A percentile compares a stretch with the other conserved stretches of the same genome.
These are phyloP conservation scores for Dasypus novemcinctus DNA, from an alignment of 2,113 vertebrate species.

Conservation along the genomic window DNA sequence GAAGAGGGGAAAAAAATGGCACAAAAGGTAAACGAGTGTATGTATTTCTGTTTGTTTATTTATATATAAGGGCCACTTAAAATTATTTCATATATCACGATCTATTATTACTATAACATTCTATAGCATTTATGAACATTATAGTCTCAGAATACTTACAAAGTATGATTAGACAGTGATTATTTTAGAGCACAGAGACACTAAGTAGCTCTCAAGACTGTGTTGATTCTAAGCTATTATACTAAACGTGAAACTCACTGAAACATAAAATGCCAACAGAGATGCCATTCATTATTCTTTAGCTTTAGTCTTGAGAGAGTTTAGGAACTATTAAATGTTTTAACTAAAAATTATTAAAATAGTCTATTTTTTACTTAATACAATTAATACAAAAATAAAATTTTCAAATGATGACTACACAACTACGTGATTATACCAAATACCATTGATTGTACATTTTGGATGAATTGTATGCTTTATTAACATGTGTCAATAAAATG, in stretches of 20 bases:
- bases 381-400: neutral
- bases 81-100: neutral
- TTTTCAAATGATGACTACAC: neutral
- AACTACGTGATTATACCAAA: no score
- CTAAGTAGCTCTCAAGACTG: neutral
- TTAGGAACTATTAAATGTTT: neutral
- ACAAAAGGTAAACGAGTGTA: neutral
- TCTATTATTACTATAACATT: neutral
- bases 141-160: neutral
- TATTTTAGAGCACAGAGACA: neutral
- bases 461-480: no score
- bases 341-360: neutral
- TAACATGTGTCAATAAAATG: no score
- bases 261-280: neutral
- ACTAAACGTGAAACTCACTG: accelerated
- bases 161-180: neutral
- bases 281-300: neutral
- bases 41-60: neutral
- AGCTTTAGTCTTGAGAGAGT: neutral
- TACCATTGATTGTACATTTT: no score
- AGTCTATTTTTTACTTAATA: neutral
- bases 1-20: conserved; percentile 40
- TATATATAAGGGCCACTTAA: conserved; percentile 1
- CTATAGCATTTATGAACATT: neutral
- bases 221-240: neutral